Percentiles rank a stretch among this genome's conserved stretches.
Conservation (phyloP, 2,888 invertebrate species). For the Gryllus longicercus region DNA sequence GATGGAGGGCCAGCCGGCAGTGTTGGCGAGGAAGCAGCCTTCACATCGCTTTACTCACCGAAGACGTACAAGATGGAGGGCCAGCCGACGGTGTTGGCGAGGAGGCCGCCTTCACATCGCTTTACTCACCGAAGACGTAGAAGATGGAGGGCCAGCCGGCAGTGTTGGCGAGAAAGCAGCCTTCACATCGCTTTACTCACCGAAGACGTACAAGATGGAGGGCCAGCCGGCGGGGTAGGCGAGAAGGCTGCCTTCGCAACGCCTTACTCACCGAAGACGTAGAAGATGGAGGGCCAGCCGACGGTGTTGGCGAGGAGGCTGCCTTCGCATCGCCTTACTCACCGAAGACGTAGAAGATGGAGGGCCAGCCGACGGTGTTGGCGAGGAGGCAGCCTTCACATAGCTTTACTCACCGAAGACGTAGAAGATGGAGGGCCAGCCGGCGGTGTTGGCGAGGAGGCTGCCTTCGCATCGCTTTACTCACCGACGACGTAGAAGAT, state of each 20-base stretch:
- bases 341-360: conserved; percentile 80
- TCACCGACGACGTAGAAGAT: too few species aligned
- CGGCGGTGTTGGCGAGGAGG: conserved; percentile 67
- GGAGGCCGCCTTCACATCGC: too few species aligned
- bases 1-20: conserved; percentile 75
- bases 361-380: conserved; percentile 70
- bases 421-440: conserved; percentile 82
- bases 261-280: conserved; percentile 62
- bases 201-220: conserved; percentile 75
- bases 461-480: too few species aligned
- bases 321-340: too few species aligned
- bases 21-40: conserved; percentile 66
- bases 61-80: conserved; percentile 79
- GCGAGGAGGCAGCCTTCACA: too few species aligned
- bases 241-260: too few species aligned
- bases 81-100: conserved; percentile 73
- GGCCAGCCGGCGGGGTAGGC: conserved; percentile 45
- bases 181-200: too few species aligned
- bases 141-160: conserved; percentile 81
- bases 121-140: conserved; percentile 77
- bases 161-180: conserved; percentile 65
- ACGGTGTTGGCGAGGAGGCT: conserved; percentile 66
- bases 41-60: too few species aligned
- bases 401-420: too few species aligned
- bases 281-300: conserved; percentile 81